Evolutionary conservation across 1,140 invertebrate genomes (phyloP).

Genomic region (Aphaenogaster floridana): DNA sequence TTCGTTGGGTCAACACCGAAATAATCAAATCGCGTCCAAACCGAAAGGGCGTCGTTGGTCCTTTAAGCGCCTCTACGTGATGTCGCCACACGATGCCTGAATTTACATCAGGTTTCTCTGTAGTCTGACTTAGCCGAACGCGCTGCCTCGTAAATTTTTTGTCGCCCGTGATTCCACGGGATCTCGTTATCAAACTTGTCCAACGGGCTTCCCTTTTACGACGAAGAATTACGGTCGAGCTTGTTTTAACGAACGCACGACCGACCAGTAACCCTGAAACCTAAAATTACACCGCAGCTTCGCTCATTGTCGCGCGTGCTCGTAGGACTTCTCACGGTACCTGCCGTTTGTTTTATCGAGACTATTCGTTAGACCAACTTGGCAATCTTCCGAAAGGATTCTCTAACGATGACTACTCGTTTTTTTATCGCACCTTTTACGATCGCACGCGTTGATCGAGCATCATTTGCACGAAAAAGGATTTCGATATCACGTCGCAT

Average conservation of each 20-base stretch:
- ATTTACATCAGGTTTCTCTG: slow-evolving; percentile 28
- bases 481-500: background rate
- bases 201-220: slow-evolving; percentile 46
- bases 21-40: slow-evolving; percentile 43
- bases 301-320: background rate
- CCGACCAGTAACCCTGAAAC: slow-evolving; percentile 35
- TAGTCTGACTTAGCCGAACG: background rate
- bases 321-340: background rate
- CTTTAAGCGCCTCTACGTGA: slow-evolving; percentile 45
- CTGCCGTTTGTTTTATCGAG: slow-evolving; percentile 19
- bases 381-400: background rate
- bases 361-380: background rate
- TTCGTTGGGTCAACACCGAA: slow-evolving; percentile 16
- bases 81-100: background rate
- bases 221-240: slow-evolving; percentile 42
- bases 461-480: background rate
- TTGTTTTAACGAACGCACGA: slow-evolving; percentile 51
- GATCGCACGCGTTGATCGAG: slow-evolving; percentile 2
- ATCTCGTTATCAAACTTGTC: slow-evolving; percentile 63
- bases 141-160: slow-evolving; percentile 53
- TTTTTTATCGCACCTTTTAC: background rate
- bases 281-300: slow-evolving; percentile 36
- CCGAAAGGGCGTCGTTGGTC: slow-evolving; percentile 12
- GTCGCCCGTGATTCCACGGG: slow-evolving; percentile 47
- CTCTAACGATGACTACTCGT: background rate